Evolutionary conservation across 2,888 invertebrate genomes (phyloP).

Genomic region (Anthrax anthrax): DNA sequence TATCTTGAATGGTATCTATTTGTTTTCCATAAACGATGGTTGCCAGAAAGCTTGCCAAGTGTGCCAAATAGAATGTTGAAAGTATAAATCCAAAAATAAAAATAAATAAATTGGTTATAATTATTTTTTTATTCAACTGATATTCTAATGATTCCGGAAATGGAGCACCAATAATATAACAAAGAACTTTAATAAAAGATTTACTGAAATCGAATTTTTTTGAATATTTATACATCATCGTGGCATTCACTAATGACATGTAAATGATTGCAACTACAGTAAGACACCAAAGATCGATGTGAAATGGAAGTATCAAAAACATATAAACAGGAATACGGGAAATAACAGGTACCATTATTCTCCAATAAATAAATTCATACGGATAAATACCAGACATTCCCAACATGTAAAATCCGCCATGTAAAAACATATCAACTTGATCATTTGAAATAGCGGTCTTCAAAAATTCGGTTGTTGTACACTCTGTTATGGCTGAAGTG

Average conservation of each 20-base stretch:
- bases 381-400: not conserved
- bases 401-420: not conserved
- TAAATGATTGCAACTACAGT: constrained; percentile 14
- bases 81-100: constrained; percentile 17
- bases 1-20: constrained; percentile 22
- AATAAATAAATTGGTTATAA: constrained; percentile 5
- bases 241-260: constrained; percentile 10
- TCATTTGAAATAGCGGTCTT: not conserved
- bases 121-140: not conserved
- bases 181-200: not conserved
- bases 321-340: constrained; percentile 20
- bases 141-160: not conserved
- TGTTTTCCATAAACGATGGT: constrained; percentile 21
- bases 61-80: constrained; percentile 20
- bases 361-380: constrained; percentile 15
- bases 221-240: not conserved
- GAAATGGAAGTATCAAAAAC: constrained; percentile 22
- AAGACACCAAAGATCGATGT: constrained; percentile 18
- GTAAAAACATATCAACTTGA: not conserved
- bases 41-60: constrained; percentile 23
- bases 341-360: constrained; percentile 24
- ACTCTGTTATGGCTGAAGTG: not conserved
- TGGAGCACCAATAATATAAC: not conserved
- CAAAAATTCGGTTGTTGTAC: too few species aligned
- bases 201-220: not conserved